phyloP scores from a whole-genome alignment of 2,888 invertebrate genomes.

The Lysandra coridon region DNA sequence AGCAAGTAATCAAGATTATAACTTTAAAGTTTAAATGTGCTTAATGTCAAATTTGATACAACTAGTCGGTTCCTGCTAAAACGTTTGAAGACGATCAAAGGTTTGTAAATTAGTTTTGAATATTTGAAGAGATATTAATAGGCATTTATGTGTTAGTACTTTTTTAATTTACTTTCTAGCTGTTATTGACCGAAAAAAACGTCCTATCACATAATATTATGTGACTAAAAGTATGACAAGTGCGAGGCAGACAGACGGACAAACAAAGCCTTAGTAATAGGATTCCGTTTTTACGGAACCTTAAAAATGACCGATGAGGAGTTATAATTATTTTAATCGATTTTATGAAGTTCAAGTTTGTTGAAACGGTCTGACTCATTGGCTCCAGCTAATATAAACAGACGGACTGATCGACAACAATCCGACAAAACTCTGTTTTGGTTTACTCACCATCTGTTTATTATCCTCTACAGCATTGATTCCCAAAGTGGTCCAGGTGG shows the following conservation, averaged over 20 bases:
- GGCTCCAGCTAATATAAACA: not conserved
- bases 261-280: too few relatives aligned
- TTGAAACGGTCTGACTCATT: not conserved
- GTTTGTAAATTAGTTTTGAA: not conserved
- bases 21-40: not conserved
- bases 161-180: too few relatives aligned
- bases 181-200: not conserved
- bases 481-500: too few relatives aligned
- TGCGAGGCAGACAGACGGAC: too few relatives aligned
- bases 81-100: not conserved
- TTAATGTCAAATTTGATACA: slow-evolving; percentile 2
- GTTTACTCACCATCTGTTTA: not conserved
- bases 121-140: not conserved
- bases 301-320: not conserved
- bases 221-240: too few relatives aligned
- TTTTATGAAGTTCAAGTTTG: not conserved
- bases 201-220: too few relatives aligned
- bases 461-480: not conserved
- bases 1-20: not conserved
- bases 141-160: too few relatives aligned
- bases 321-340: not conserved
- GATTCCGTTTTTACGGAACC: too few relatives aligned
- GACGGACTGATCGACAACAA: not conserved
- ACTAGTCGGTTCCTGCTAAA: not conserved
- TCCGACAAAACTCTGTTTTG: not conserved